Evolutionary conservation across 2,113 vertebrate genomes (phyloP).

Genomic region (Struthio camelus): DNA sequence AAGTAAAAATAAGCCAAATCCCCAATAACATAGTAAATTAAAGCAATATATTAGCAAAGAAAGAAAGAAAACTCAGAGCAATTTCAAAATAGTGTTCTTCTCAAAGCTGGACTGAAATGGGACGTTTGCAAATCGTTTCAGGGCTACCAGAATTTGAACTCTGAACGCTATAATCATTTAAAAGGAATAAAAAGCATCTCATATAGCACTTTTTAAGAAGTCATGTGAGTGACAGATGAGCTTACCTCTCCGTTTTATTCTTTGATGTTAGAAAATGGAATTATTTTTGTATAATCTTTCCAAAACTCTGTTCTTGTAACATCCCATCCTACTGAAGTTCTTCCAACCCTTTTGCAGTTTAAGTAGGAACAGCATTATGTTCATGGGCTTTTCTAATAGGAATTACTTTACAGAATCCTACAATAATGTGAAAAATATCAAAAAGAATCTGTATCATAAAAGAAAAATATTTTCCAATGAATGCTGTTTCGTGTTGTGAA

Average conservation of each 20-base stretch:
- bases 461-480: conserved; percentile 34
- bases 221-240: conserved; percentile 11
- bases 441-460: conserved; percentile 16
- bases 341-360: not conserved
- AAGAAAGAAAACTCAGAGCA: not conserved
- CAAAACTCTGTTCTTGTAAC: not conserved
- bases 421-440: not conserved
- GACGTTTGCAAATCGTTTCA: conserved; percentile 27
- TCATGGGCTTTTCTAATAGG: not conserved
- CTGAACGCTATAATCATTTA: conserved; percentile 49
- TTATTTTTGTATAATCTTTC: not conserved
- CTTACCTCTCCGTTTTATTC: conserved; percentile 2
- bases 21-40: not conserved
- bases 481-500: not conserved
- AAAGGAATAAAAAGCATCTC: conserved; percentile 35
- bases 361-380: not conserved
- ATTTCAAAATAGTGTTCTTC: conserved; percentile 13
- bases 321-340: not conserved
- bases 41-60: conserved; percentile 5
- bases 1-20: not conserved
- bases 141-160: conserved; percentile 32
- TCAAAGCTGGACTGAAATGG: conserved; percentile 17
- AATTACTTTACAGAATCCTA: not conserved
- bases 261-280: not conserved
- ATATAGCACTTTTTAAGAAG: conserved; percentile 42